Percentiles rank a stretch among this genome's conserved stretches.
These are phyloP conservation scores for Enteromius treurensis DNA, from an alignment of 2,797 vertebrate genomes.

Conservation along the genomic window DNA sequence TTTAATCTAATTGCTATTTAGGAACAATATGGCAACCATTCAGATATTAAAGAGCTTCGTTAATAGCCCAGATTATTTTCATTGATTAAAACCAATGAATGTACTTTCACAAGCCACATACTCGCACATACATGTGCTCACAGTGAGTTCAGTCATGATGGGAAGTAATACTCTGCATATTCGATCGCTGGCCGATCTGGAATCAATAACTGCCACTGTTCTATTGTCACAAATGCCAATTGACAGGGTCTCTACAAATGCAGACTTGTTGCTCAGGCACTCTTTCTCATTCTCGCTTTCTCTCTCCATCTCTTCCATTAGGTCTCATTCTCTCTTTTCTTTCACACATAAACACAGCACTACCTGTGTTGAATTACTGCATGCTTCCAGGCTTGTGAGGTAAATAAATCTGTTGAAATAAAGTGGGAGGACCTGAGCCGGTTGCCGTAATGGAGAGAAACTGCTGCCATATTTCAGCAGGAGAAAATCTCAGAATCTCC, in stretches of 20 bases:
- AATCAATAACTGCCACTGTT: conserved; percentile 76
- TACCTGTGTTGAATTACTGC: conserved; percentile 43
- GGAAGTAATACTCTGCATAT: conserved; percentile 52
- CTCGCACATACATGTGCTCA: conserved; percentile 34
- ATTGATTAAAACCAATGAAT: conserved; percentile 68
- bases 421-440: conserved; percentile 41
- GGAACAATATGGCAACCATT: conserved; percentile 1
- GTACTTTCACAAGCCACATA: conserved; percentile 27
- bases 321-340: conserved; percentile 5
- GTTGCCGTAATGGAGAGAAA: conserved; percentile 46
- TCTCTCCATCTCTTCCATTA: conserved; percentile 10
- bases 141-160: conserved; percentile 31
- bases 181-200: conserved; percentile 71
- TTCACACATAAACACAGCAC: conserved; percentile 16
- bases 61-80: conserved; percentile 43
- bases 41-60: conserved; percentile 13
- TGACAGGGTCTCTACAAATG: conserved; percentile 72
- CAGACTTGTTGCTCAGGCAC: conserved; percentile 63
- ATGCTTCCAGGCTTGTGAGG: conserved; percentile 40
- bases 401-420: conserved; percentile 54
- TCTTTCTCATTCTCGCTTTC: conserved; percentile 16
- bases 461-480: conserved; percentile 44
- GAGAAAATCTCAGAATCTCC: conserved; percentile 28
- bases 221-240: conserved; percentile 78
- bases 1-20: not conserved